A percentile compares a stretch with the other conserved stretches of the same genome.
Conservation (phyloP, 1,140 invertebrate species). For the Dreissena polymorpha region DNA sequence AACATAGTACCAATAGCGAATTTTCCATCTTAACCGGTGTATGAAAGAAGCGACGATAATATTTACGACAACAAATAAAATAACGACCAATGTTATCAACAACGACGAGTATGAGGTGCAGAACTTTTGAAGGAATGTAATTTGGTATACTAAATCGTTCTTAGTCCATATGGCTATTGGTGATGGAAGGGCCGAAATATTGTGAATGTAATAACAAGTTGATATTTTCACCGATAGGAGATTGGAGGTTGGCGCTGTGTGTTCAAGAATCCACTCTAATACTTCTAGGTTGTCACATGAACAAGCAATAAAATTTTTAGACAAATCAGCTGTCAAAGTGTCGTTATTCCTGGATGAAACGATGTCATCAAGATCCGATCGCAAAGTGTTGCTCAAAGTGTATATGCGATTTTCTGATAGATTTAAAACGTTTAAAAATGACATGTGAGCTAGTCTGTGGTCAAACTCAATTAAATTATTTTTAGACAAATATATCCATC, state of each 20-base stretch:
- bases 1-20: conserved; percentile 14
- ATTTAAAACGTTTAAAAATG: not conserved
- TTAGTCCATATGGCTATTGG: not conserved
- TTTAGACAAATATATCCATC: not conserved
- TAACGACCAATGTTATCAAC: not conserved
- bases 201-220: too few relatives aligned
- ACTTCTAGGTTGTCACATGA: not conserved
- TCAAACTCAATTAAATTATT: conserved; percentile 10
- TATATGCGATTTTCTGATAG: not conserved
- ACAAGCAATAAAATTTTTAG: conserved; percentile 1
- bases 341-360: not conserved
- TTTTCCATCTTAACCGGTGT: not conserved
- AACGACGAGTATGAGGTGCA: not conserved
- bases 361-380: too few relatives aligned
- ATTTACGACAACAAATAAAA: not conserved
- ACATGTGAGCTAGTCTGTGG: not conserved
- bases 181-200: too few relatives aligned
- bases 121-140: not conserved
- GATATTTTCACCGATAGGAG: not conserved
- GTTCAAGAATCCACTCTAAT: not conserved
- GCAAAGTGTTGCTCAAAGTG: not conserved
- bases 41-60: not conserved
- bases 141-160: not conserved
- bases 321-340: not conserved
- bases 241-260: too few relatives aligned